phyloP scores from a whole-genome alignment of 1,140 invertebrate species.

The Capitella teleta region DNA sequence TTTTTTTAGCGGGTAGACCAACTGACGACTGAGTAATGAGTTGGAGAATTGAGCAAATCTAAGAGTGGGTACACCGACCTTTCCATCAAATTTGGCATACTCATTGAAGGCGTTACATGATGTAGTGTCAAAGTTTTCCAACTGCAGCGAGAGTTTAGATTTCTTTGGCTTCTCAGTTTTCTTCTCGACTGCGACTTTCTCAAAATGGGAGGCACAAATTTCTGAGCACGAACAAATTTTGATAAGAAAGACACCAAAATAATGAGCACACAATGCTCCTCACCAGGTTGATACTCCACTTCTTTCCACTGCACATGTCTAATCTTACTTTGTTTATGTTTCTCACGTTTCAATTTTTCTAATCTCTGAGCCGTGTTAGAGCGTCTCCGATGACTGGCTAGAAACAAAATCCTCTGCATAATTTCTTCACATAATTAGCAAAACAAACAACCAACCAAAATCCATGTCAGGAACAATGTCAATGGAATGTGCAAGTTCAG shows the following conservation, averaged over 20 bases:
- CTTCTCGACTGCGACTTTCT: background rate
- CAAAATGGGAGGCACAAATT: background rate
- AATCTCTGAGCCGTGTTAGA: slow-evolving; percentile 81
- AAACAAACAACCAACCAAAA: slow-evolving; percentile 37
- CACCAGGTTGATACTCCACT: slow-evolving; percentile 6
- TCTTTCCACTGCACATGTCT: slow-evolving; percentile 44
- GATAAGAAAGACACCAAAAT: background rate
- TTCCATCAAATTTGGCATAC: slow-evolving; percentile 82
- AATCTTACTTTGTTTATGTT: slow-evolving; percentile 50
- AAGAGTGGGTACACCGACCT: slow-evolving; percentile 20
- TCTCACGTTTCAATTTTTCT: slow-evolving; percentile 77
- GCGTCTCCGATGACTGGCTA: slow-evolving; percentile 58
- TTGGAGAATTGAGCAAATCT: background rate
- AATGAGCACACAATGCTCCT: slow-evolving; percentile 8
- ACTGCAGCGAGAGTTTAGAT: slow-evolving; percentile 56
- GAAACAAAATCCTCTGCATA: background rate
- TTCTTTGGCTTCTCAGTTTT: background rate
- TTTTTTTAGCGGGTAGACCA: slow-evolving; percentile 60
- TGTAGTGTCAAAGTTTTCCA: slow-evolving; percentile 60
- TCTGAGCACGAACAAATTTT: no score
- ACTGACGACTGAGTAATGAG: background rate
- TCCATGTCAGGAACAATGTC: slow-evolving; percentile 53
- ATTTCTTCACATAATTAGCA: slow-evolving; percentile 1
- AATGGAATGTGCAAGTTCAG: slow-evolving; percentile 32
- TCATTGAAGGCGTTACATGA: slow-evolving; percentile 75